Conservation (phyloP, 2,113 vertebrate genomes). For the Hiodon alosoides region DNA sequence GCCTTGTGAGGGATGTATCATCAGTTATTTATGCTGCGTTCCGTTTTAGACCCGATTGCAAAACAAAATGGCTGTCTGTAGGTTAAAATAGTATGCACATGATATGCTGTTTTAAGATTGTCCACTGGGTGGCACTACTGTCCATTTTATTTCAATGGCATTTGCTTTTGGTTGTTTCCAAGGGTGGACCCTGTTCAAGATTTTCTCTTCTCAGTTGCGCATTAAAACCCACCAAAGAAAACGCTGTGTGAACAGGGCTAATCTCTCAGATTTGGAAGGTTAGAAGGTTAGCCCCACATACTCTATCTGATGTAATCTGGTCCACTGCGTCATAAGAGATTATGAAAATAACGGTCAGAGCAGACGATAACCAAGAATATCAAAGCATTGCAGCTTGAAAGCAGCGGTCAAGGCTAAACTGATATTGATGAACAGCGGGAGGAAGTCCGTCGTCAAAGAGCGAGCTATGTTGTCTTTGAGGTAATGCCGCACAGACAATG, state of each 20-base stretch:
- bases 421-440: neutral
- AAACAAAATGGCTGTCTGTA: slow-evolving; percentile 54
- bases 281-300: slow-evolving; percentile 8
- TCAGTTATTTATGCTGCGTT: too few relatives aligned
- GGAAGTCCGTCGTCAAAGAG: neutral
- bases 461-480: neutral
- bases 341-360: neutral
- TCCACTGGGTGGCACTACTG: slow-evolving; percentile 51
- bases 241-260: slow-evolving; percentile 1
- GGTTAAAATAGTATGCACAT: neutral
- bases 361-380: neutral
- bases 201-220: slow-evolving; percentile 11
- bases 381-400: neutral
- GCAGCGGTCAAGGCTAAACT: neutral
- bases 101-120: neutral
- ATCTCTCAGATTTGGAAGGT: neutral
- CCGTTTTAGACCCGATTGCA: neutral
- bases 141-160: slow-evolving; percentile 22
- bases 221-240: neutral
- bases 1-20: too few relatives aligned
- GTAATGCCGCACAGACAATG: neutral
- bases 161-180: neutral
- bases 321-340: neutral
- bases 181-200: neutral
- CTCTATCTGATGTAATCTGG: neutral